Evolutionary conservation across 2,888 invertebrate species (phyloP).

Genomic region (Sussaba pulchella): DNA sequence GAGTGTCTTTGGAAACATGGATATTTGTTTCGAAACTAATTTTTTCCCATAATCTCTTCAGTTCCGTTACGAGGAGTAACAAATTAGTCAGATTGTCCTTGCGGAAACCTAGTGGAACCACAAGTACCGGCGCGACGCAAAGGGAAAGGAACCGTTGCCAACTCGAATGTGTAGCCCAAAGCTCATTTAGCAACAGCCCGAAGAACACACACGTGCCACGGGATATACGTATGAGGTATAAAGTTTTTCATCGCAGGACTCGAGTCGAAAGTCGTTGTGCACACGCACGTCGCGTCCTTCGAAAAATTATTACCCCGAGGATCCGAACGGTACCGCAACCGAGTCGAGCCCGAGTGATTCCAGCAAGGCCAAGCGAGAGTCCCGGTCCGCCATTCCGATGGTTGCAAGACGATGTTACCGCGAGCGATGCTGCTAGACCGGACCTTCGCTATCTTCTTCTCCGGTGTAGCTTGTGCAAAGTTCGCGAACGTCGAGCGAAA

Average conservation of each 20-base stretch:
- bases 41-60: no score
- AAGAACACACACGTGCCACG: conserved; percentile 42
- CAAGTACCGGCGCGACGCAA: neutral
- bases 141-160: neutral
- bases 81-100: neutral
- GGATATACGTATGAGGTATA: neutral
- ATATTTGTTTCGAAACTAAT: no score
- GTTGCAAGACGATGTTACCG: conserved; percentile 39
- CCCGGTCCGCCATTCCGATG: conserved; percentile 59
- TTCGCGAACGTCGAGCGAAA: conserved; percentile 56
- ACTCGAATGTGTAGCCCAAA: neutral
- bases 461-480: conserved; percentile 41
- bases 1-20: no score
- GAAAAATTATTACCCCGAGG: conserved; percentile 59
- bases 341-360: conserved; percentile 39
- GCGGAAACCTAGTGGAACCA: neutral
- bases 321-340: conserved; percentile 60
- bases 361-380: conserved; percentile 64
- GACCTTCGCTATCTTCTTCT: conserved; percentile 35
- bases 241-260: conserved; percentile 36
- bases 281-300: conserved; percentile 54
- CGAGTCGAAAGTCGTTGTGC: conserved; percentile 5
- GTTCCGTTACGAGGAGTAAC: no score
- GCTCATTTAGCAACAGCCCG: conserved; percentile 29
- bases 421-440: conserved; percentile 41